phyloP scores from a whole-genome alignment of 2,888 invertebrate genomes.

The Dynastes grantii region DNA sequence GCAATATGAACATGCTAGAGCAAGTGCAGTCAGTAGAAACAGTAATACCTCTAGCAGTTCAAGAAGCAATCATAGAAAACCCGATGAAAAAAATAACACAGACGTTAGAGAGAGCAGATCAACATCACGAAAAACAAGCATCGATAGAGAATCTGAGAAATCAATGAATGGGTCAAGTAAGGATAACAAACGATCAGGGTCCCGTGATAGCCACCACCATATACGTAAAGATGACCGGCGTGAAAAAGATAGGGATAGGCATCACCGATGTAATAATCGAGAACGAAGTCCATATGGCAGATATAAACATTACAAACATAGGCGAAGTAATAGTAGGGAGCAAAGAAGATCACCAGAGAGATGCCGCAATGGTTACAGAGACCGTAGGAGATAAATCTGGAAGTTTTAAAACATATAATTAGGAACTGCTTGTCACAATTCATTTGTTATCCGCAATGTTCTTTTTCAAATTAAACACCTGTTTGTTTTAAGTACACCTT shows the following conservation, averaged over 20 bases:
- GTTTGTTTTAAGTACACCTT: neutral
- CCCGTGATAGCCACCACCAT: constrained; percentile 5
- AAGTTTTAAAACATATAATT: too few relatives aligned
- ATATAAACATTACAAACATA: constrained; percentile 2
- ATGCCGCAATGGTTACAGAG: constrained; percentile 22
- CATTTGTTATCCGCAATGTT: neutral
- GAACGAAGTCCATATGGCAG: neutral
- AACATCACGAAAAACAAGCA: constrained; percentile 30
- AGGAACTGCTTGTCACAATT: neutral
- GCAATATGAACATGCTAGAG: constrained; percentile 6
- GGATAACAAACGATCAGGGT: constrained; percentile 20
- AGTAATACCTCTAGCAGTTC: constrained; percentile 37
- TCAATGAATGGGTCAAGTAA: neutral
- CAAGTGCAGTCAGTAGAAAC: constrained; percentile 30
- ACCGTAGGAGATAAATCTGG: neutral
- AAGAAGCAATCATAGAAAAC: constrained; percentile 14
- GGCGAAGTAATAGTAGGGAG: constrained; percentile 24
- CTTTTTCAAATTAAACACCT: neutral
- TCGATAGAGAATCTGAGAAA: constrained; percentile 36
- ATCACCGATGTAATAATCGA: neutral
- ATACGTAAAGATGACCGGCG: neutral
- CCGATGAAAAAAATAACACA: constrained; percentile 26
- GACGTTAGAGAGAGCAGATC: constrained; percentile 27
- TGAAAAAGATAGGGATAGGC: neutral
- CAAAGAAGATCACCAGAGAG: constrained; percentile 14